Base-by-base conservation (phyloP, 2,113 vertebrate genomes). In the Datnioides undecimradiatus region DNA sequence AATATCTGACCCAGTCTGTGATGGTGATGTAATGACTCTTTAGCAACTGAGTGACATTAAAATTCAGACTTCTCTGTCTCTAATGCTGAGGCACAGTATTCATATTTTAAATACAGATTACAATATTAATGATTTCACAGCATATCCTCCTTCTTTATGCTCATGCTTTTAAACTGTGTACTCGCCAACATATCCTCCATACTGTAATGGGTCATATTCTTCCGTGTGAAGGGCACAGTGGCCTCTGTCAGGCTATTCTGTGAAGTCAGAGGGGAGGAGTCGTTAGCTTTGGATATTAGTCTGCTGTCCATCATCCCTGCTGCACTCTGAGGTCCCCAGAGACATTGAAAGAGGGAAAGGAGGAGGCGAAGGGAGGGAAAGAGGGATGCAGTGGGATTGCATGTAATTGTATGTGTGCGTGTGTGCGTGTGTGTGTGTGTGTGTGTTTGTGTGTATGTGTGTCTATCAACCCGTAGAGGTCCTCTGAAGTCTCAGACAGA, bases 281-380 rank as follows among this genome's bases (percentile, higher is more conserved):
- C 29, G 65, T 80, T 91, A 87, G 86, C 88, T 84, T 84, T 84
- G 79, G 84, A 85, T 80, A 92, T 91, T 89, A 93, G 86, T 82
- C 86, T 52, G 73, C 88, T 92, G 90, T 91, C 93, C 79, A 90
- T 90, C 93, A 92, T 83, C 67, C 64, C 38, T 80, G 79, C 88
- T 87, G 90, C 87, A 92, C 90, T 91, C 86, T 57, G 81, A 79
- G 73, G 70, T 77, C 91, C 73, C 78, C 29, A 6, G 91, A 91
- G 88, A 91, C 52, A 60, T 45, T 65, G 62, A 76, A 51, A 58
- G 80, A 80, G 46, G 58, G 69, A 70, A 60, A 80, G 67, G 59
- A 69, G 78, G 70, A 78, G 82, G 70, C 3, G 16, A 43, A 43
- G 67, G 41, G 48, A 70, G 65, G 19, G 55, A 69, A 55, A 9